Conservation (phyloP, 2,113 vertebrate species). For the Saguinus imperator region DNA sequence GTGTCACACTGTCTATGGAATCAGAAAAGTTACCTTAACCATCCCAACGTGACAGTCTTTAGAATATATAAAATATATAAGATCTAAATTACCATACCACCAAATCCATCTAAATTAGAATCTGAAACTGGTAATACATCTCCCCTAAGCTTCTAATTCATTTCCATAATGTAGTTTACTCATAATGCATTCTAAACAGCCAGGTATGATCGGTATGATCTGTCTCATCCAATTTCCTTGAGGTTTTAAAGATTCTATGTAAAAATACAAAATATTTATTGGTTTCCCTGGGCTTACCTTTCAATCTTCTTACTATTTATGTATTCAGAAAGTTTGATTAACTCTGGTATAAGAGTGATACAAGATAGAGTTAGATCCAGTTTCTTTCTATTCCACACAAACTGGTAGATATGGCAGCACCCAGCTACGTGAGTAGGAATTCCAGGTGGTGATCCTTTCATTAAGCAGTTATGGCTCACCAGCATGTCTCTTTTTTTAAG, state of each 20-base stretch:
- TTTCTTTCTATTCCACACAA: background rate
- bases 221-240: conserved; percentile 4
- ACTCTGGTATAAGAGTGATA: background rate
- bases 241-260: background rate
- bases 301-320: background rate
- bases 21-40: background rate
- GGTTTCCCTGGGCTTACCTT: background rate
- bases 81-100: background rate
- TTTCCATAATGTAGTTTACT: background rate
- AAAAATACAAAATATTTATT: background rate
- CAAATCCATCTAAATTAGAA: background rate
- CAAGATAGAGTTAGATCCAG: background rate
- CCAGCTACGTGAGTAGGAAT: background rate
- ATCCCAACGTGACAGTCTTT: background rate
- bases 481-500: background rate
- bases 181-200: background rate
- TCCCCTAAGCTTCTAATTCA: conserved; percentile 13
- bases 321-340: background rate
- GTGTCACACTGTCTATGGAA: background rate
- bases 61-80: background rate
- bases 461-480: background rate
- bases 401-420: background rate
- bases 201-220: background rate
- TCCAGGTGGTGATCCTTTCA: background rate
- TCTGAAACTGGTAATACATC: background rate